These are phyloP conservation scores for Ceratothoa steindachneri DNA, from an alignment of 2,888 invertebrate genomes.

Conservation along the genomic window DNA sequence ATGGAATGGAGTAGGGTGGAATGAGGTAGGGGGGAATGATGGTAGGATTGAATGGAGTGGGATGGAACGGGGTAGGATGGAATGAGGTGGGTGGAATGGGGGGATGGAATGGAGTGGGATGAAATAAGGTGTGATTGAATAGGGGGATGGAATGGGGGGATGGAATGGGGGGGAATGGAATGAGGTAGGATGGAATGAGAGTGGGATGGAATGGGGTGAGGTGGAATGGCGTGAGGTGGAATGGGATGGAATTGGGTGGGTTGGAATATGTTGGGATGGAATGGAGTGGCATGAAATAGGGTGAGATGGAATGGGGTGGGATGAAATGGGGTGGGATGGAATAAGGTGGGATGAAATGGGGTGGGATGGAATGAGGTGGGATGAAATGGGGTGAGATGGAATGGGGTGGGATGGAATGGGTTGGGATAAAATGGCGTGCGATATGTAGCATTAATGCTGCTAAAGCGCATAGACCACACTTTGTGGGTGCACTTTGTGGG, in stretches of 20 bases:
- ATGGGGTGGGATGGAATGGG: conserved; percentile 19
- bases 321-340: conserved; percentile 22
- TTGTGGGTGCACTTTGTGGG: no score
- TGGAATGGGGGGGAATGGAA: conserved; percentile 7
- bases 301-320: conserved; percentile 18
- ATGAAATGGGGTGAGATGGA: conserved; percentile 17
- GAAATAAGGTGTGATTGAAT: background rate
- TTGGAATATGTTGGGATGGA: conserved; percentile 18
- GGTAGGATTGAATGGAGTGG: background rate
- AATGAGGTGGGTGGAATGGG: no score
- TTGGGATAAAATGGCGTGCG: conserved; percentile 15
- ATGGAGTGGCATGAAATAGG: conserved; percentile 20
- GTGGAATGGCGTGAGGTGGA: conserved; percentile 7
- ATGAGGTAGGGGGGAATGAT: background rate
- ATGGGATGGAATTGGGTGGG: conserved; percentile 14
- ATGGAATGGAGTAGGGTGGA: background rate
- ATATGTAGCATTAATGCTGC: no score
- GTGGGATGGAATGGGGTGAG: background rate
- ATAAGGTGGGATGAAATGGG: conserved; percentile 14
- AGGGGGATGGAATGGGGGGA: background rate
- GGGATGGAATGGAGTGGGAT: conserved; percentile 6
- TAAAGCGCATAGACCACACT: no score
- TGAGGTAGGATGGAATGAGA: conserved; percentile 8
- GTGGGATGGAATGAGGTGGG: conserved; percentile 16
- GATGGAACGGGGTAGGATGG: no score